A percentile compares a stretch with the other conserved stretches of the same genome.
These are phyloP conservation scores for Sphinx pinastri DNA, from an alignment of 2,888 invertebrate genomes.

Conservation along the genomic window DNA sequence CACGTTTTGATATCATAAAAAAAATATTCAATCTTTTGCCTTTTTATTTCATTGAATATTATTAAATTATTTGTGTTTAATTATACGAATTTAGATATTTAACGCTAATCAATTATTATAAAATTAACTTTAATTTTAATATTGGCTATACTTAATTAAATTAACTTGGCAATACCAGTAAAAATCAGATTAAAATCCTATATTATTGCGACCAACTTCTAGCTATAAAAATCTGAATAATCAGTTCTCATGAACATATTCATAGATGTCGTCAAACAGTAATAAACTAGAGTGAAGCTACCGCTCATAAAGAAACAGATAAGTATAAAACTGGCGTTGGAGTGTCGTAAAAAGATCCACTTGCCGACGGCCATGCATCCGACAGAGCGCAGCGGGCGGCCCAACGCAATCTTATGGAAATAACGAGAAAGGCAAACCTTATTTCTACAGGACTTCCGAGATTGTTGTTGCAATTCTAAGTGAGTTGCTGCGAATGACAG, in stretches of 20 bases:
- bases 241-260: neutral
- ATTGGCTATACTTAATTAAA: too few species aligned
- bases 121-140: too few species aligned
- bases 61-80: too few species aligned
- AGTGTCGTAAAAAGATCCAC: constrained; percentile 52
- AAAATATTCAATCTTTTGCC: too few species aligned
- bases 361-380: constrained; percentile 38
- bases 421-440: constrained; percentile 45
- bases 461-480: constrained; percentile 52
- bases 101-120: too few species aligned
- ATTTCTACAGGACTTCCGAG: constrained; percentile 44
- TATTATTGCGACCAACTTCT: too few species aligned
- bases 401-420: constrained; percentile 48
- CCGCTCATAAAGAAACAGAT: constrained; percentile 41
- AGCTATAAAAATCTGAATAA: neutral
- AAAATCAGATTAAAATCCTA: too few species aligned
- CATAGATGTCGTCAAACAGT: constrained; percentile 30
- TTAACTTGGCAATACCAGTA: neutral
- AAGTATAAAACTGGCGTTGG: constrained; percentile 53
- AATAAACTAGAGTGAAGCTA: constrained; percentile 56
- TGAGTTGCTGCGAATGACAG: constrained; percentile 41
- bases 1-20: too few species aligned
- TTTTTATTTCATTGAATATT: too few species aligned
- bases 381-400: constrained; percentile 44
- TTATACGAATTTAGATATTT: too few species aligned